phyloP scores from a whole-genome alignment of 2,888 invertebrate species.

The Desoria tigrina region DNA sequence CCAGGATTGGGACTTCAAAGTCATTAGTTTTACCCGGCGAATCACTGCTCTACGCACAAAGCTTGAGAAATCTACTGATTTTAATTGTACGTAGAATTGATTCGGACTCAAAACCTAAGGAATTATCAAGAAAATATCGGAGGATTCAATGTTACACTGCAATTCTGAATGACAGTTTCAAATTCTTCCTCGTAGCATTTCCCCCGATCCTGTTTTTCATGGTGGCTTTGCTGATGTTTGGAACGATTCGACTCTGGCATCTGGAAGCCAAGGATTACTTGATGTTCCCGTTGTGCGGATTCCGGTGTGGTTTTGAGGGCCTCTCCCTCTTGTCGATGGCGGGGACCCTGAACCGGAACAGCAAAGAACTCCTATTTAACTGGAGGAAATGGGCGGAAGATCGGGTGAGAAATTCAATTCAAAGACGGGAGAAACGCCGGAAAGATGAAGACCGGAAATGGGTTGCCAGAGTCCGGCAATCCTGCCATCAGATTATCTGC shows the following conservation, averaged over 20 bases:
- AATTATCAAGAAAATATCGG: no score
- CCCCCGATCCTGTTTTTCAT: slow-evolving; percentile 21
- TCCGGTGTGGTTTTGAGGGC: slow-evolving; percentile 32
- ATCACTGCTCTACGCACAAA: no score
- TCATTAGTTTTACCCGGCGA: no score
- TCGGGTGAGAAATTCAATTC: background rate
- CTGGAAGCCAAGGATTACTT: slow-evolving; percentile 8
- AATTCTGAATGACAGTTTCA: slow-evolving; percentile 18
- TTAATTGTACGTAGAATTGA: no score
- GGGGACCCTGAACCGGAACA: slow-evolving; percentile 18
- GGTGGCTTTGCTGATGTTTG: slow-evolving; percentile 26
- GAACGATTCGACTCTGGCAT: slow-evolving; percentile 22
- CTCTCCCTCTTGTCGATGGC: slow-evolving; percentile 22
- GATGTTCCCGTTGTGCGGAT: slow-evolving; percentile 34
- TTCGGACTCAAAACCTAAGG: no score
- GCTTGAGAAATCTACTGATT: no score
- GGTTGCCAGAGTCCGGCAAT: background rate
- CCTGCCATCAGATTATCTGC: no score
- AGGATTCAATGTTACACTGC: background rate
- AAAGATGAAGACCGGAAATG: background rate
- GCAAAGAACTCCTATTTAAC: background rate
- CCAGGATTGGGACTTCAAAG: no score
- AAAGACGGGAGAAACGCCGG: background rate
- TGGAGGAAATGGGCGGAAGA: slow-evolving; percentile 14
- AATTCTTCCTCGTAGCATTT: slow-evolving; percentile 22